Percentiles rank a stretch among this genome's conserved stretches.
phyloP scores from a whole-genome alignment of 2,888 invertebrate genomes.

The Mythimna impura region DNA sequence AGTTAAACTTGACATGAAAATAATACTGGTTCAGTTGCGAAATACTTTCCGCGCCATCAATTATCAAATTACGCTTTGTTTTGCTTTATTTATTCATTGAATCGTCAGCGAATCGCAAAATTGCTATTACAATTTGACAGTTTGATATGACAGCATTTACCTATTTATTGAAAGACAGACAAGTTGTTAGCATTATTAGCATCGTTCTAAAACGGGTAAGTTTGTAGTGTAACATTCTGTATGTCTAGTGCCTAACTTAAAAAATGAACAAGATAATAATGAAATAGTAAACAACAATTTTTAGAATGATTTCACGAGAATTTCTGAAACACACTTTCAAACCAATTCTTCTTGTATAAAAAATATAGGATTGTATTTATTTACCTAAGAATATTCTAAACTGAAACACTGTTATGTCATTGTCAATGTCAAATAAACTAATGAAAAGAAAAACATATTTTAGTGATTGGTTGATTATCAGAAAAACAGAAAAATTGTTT shows the following conservation, averaged over 20 bases:
- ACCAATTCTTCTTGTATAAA: too few relatives aligned
- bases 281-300: neutral
- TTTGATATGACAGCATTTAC: conserved; percentile 28
- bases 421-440: neutral
- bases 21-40: conserved; percentile 61
- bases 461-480: neutral
- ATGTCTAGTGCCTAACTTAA: neutral
- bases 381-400: too few relatives aligned
- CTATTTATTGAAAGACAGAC: too few relatives aligned
- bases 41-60: conserved; percentile 58
- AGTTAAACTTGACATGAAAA: conserved; percentile 59
- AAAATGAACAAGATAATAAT: neutral
- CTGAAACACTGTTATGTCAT: neutral
- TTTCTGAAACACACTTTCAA: neutral
- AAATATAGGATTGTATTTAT: too few relatives aligned
- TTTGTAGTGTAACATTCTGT: too few relatives aligned
- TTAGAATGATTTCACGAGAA: neutral
- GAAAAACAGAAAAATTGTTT: neutral
- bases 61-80: conserved; percentile 70
- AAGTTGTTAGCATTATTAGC: neutral
- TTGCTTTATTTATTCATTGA: conserved; percentile 66
- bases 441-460: neutral
- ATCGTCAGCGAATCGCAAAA: conserved; percentile 65
- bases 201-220: conserved; percentile 15
- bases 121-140: conserved; percentile 46